These are phyloP conservation scores for Gisinianus flammeolus DNA, from an alignment of 2,888 invertebrate genomes.

Conservation along the genomic window DNA sequence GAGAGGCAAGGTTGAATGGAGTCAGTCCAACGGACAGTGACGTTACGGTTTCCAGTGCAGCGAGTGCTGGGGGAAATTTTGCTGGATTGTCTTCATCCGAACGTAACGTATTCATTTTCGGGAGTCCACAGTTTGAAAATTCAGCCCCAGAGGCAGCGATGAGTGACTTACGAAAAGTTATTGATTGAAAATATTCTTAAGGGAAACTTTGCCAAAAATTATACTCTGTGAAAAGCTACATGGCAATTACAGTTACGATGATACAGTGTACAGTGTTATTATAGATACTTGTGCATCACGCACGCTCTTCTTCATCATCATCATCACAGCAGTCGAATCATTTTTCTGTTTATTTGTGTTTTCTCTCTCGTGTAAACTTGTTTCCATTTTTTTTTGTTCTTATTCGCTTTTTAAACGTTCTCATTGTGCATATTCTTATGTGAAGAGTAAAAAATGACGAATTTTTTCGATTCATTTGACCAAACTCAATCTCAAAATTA, in stretches of 20 bases:
- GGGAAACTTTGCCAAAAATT: background rate
- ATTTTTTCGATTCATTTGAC: conserved; percentile 19
- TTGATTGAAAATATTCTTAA: conserved; percentile 31
- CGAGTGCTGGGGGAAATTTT: conserved; percentile 57
- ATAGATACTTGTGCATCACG: background rate
- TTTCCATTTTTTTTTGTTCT: background rate
- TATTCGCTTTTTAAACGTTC: background rate
- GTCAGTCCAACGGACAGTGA: conserved; percentile 51
- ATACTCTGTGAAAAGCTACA: background rate
- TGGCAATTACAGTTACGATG: conserved; percentile 14
- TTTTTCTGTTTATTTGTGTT: background rate
- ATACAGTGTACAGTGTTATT: background rate
- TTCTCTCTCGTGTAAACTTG: too few relatives aligned
- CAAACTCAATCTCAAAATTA: background rate
- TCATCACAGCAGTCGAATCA: background rate
- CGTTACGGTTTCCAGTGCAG: conserved; percentile 56
- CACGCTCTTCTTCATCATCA: background rate
- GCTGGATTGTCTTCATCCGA: conserved; percentile 51
- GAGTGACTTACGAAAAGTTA: conserved; percentile 41
- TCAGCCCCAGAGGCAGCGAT: conserved; percentile 35
- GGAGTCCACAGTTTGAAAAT: conserved; percentile 55
- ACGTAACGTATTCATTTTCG: conserved; percentile 51
- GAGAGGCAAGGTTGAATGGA: conserved; percentile 18
- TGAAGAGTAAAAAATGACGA: conserved; percentile 25
- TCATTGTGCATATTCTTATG: background rate